Evolutionary conservation across 2,113 vertebrate genomes (phyloP).

Genomic region (Vireo altiloquus): DNA sequence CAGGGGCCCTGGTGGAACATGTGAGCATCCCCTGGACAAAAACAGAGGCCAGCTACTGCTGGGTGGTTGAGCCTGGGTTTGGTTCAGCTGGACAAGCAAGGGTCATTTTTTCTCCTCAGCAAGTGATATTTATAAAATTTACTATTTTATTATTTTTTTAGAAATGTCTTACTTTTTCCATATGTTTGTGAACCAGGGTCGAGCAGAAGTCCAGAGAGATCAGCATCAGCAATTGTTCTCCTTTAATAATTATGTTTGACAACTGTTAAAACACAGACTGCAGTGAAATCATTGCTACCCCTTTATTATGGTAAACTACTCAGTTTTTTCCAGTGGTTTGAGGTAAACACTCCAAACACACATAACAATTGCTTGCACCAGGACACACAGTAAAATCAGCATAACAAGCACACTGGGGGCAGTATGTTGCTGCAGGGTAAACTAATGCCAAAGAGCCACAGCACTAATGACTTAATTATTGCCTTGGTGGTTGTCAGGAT

Average conservation of each 20-base stretch:
- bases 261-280: not conserved
- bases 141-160: not conserved
- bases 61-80: not conserved
- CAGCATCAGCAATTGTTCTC: not conserved
- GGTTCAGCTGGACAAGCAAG: not conserved
- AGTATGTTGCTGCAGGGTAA: not conserved
- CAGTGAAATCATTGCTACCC: not conserved
- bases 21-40: not conserved
- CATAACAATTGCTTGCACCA: not conserved
- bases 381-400: not conserved
- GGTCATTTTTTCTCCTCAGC: not conserved
- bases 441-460: not conserved
- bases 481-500: not conserved
- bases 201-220: not conserved
- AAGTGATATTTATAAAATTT: not conserved
- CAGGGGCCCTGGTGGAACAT: not conserved
- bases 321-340: slow-evolving; percentile 9
- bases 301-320: slow-evolving; percentile 1
- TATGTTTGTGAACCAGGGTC: not conserved
- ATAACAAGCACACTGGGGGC: not conserved
- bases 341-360: not conserved
- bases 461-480: slow-evolving; percentile 15
- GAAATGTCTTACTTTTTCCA: not conserved
- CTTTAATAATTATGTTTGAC: slow-evolving; percentile 19
- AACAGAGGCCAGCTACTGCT: not conserved